Evolutionary conservation across 2,888 invertebrate genomes (phyloP), one percentile per base, ranked within the genome.

Genomic region (Melanargia galathea): DNA sequence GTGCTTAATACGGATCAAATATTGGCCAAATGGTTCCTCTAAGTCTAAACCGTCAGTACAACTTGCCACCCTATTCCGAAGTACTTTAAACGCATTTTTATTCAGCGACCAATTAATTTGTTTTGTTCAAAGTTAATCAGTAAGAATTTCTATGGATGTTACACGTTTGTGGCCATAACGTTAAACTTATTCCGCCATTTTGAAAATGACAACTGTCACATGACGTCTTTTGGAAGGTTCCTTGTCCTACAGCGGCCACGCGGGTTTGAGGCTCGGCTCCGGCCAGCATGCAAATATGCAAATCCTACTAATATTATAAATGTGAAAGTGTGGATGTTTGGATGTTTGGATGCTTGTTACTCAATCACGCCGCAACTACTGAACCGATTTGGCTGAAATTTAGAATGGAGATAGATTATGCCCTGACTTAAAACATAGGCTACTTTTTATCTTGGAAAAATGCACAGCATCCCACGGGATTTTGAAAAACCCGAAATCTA

Each of bases 1-100:
- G 73, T 67, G 71, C 13, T 26, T 43, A 71, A 54, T 63, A 49
- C 43, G 58, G 73, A 74, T 79, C 79, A 69, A 77, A 80, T 82
- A 35, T 59, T 55, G 48, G 35, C 40, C 54, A 55, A 40, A 60
- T 54, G 60, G 24, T 38, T 30, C 22, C 35, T 40, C 43, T 16
- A 35, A 49, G n/a, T n/a, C n/a, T n/a, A 2, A 16, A 8, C 11
- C 13, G 4, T 6, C 20, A 35, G n/a, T n/a, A 35, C 8, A 18
- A 52, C 11, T 52, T 52, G 33, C 35, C 55, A 43, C 55, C 26
- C 24, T 55, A 55, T 20, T 20, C 0, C 5, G 6, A 20, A 11
- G 2, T 13, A 6, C 6, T 33, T 52, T 20, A 35, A 52, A 20
- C 35, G 18, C 33, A 35, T 13, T 52, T 52, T 52, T n/a, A 11